Conservation (phyloP, 2,888 invertebrate genomes). For the Apoda limacodes region DNA sequence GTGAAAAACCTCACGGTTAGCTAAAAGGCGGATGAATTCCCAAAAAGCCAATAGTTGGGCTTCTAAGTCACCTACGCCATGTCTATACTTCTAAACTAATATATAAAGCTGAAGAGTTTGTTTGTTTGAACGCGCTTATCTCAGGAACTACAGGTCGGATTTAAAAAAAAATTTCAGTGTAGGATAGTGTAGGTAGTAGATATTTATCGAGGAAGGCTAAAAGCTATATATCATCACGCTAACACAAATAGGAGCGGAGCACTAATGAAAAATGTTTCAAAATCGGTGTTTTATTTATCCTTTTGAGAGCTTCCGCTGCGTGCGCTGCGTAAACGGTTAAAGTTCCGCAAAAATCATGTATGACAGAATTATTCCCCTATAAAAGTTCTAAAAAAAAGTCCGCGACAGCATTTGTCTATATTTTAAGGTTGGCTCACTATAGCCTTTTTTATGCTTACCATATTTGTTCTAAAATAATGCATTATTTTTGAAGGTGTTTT, state of each 20-base stretch:
- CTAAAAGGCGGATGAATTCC: too few species aligned
- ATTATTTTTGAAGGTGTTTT: too few species aligned
- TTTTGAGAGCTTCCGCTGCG: background rate
- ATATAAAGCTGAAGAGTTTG: background rate
- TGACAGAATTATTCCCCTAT: too few species aligned
- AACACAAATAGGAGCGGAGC: background rate
- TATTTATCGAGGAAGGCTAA: background rate
- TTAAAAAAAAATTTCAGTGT: background rate
- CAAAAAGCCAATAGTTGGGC: too few species aligned
- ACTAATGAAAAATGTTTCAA: background rate
- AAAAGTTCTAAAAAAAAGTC: too few species aligned
- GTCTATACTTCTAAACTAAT: background rate
- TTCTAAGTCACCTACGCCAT: too few species aligned
- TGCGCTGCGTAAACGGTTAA: background rate
- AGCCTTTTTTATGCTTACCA: too few species aligned
- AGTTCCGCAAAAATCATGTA: too few species aligned
- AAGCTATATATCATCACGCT: background rate
- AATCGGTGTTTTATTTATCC: background rate
- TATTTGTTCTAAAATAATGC: too few species aligned
- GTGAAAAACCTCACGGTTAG: too few species aligned
- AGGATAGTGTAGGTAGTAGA: background rate
- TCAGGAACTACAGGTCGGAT: background rate
- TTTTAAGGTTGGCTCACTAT: too few species aligned
- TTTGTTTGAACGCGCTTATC: background rate
- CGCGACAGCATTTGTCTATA: too few species aligned